These are phyloP conservation scores for Aplidium turbinatum DNA, from an alignment of 23 tunicate genomes.

Conservation along the genomic window DNA sequence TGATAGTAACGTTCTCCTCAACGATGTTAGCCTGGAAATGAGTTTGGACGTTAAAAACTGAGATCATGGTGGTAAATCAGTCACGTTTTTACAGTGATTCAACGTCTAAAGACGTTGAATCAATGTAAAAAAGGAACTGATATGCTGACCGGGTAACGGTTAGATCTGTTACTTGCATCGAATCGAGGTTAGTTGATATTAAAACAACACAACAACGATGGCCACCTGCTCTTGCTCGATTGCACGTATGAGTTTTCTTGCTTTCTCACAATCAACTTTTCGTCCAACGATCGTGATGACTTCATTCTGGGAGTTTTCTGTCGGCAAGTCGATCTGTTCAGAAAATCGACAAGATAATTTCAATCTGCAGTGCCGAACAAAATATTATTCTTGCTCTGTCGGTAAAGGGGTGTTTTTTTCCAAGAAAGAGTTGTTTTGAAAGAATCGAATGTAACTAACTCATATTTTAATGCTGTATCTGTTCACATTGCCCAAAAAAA, in stretches of 20 bases:
- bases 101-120: neutral
- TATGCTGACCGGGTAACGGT: no score
- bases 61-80: no score
- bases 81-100: neutral
- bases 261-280: slow-evolving; percentile 92
- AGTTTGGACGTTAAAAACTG: neutral
- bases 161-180: no score
- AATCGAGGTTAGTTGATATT: no score
- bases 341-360: neutral
- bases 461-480: no score
- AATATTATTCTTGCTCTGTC: no score
- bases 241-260: slow-evolving; percentile 78
- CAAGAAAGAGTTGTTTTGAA: no score
- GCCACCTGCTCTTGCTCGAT: slow-evolving; percentile 91
- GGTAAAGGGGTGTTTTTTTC: no score
- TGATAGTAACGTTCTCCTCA: slow-evolving; percentile 72
- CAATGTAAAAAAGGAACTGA: no score
- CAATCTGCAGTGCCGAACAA: neutral
- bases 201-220: no score
- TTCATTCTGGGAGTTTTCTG: slow-evolving; percentile 92
- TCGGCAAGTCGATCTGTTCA: slow-evolving; percentile 93
- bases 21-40: slow-evolving; percentile 65
- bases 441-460: no score
- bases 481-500: no score
- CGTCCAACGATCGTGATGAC: slow-evolving; percentile 89